Percentiles rank a stretch among this genome's conserved stretches.
phyloP scores from a whole-genome alignment of 2,888 invertebrate genomes.

The Drosophila barbarae region DNA sequence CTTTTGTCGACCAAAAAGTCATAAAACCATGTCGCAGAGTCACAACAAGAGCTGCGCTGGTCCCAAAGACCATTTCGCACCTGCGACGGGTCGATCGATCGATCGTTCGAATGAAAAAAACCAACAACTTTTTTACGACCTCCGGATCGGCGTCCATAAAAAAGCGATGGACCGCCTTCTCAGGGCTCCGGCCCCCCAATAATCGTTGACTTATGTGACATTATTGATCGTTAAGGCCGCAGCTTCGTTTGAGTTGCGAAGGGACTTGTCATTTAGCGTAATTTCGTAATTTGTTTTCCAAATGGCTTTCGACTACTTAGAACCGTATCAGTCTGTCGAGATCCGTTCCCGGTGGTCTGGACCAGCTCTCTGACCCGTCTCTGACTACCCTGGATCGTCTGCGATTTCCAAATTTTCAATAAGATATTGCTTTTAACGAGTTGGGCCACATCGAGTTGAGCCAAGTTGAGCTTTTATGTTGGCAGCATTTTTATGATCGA shows the following conservation, averaged over 20 bases:
- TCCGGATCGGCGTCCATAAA: constrained; percentile 24
- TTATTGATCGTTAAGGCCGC: constrained; percentile 69
- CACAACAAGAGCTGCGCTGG: constrained; percentile 40
- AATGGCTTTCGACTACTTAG: constrained; percentile 61
- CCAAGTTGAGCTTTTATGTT: constrained; percentile 62
- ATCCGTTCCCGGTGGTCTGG: constrained; percentile 62
- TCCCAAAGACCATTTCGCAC: constrained; percentile 59
- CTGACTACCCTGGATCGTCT: background rate
- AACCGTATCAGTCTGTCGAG: constrained; percentile 40
- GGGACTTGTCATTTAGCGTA: constrained; percentile 61
- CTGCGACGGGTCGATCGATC: constrained; percentile 51
- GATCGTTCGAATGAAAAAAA: constrained; percentile 20
- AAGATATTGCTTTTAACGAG: constrained; percentile 59
- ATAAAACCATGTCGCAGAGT: constrained; percentile 61
- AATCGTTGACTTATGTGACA: constrained; percentile 72
- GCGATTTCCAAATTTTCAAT: constrained; percentile 38
- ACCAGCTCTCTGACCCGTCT: constrained; percentile 8
- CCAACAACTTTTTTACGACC: constrained; percentile 27
- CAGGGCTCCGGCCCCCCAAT: constrained; percentile 46
- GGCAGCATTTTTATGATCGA: constrained; percentile 56
- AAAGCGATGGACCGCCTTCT: constrained; percentile 36
- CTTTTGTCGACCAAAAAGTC: constrained; percentile 49
- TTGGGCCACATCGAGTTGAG: constrained; percentile 4
- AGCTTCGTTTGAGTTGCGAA: constrained; percentile 51
- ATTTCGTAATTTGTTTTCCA: constrained; percentile 69